Conservation (phyloP, 1,140 invertebrate genomes). For the Andricus grossulariae region DNA sequence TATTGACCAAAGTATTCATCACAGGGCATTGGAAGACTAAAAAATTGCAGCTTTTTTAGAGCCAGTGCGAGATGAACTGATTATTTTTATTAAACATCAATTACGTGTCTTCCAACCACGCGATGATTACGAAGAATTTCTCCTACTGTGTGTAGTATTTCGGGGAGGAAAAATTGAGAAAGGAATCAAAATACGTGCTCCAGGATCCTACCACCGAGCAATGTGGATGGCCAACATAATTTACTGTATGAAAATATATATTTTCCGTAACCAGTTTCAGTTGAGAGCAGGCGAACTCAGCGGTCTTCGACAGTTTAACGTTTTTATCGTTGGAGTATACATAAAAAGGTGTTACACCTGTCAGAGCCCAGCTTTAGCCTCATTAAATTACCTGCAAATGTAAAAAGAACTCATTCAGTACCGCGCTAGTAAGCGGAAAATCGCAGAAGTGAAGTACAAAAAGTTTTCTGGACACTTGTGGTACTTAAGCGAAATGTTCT, state of each 20-base stretch:
- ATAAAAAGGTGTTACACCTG: constrained; percentile 36
- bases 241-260: constrained; percentile 65
- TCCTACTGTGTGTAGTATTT: constrained; percentile 68
- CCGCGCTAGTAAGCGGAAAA: constrained; percentile 15
- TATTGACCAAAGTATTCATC: no score
- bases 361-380: constrained; percentile 36
- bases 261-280: constrained; percentile 34
- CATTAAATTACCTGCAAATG: constrained; percentile 50
- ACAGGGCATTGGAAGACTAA: no score
- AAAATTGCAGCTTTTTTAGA: no score
- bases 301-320: constrained; percentile 12
- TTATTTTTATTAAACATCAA: no score
- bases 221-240: constrained; percentile 65
- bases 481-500: no score
- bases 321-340: constrained; percentile 41
- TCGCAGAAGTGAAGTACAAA: no score
- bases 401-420: constrained; percentile 26
- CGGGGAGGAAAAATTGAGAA: constrained; percentile 59
- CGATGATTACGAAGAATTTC: constrained; percentile 66
- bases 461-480: no score
- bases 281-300: neutral
- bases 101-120: neutral
- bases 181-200: constrained; percentile 61
- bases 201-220: constrained; percentile 66
- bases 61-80: no score